These are phyloP conservation scores for Gymnothorax reevesii DNA, from an alignment of 2,797 vertebrate species.

Conservation along the genomic window DNA sequence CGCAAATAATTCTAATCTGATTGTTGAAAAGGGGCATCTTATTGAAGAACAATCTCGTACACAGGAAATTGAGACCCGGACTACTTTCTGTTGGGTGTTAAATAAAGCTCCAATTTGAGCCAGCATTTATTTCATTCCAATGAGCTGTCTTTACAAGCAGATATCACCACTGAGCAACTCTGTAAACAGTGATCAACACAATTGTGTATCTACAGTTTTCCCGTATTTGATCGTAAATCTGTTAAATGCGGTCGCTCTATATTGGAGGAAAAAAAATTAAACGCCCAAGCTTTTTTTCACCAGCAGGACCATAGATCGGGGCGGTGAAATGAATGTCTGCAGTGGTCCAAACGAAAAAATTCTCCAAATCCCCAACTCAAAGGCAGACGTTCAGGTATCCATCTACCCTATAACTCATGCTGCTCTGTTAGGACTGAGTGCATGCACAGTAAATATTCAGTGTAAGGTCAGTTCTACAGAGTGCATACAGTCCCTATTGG, in stretches of 20 bases:
- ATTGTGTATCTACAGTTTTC: not conserved
- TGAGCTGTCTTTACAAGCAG: not conserved
- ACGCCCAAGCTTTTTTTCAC: not conserved
- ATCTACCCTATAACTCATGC: not conserved
- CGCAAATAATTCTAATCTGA: not conserved
- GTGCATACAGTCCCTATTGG: too few relatives aligned
- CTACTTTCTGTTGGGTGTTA: not conserved
- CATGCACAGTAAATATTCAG: too few relatives aligned
- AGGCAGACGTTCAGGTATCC: not conserved
- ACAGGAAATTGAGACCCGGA: slow-evolving; percentile 14
- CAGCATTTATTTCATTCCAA: not conserved
- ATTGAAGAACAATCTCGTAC: not conserved
- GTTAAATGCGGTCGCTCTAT: not conserved
- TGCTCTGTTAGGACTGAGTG: too few relatives aligned
- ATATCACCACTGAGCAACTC: not conserved
- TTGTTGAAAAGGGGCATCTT: too few relatives aligned
- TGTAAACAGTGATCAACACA: not conserved
- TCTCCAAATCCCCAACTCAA: not conserved
- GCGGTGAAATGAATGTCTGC: not conserved
- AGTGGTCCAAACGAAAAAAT: not conserved
- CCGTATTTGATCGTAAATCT: not conserved
- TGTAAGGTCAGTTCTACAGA: too few relatives aligned
- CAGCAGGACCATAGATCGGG: not conserved
- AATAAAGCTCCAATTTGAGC: not conserved
- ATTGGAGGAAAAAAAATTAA: not conserved